Percentiles rank a stretch among this genome's conserved stretches.
Evolutionary conservation across 2,888 invertebrate genomes (phyloP).

Genomic region (Acleris holmiana): DNA sequence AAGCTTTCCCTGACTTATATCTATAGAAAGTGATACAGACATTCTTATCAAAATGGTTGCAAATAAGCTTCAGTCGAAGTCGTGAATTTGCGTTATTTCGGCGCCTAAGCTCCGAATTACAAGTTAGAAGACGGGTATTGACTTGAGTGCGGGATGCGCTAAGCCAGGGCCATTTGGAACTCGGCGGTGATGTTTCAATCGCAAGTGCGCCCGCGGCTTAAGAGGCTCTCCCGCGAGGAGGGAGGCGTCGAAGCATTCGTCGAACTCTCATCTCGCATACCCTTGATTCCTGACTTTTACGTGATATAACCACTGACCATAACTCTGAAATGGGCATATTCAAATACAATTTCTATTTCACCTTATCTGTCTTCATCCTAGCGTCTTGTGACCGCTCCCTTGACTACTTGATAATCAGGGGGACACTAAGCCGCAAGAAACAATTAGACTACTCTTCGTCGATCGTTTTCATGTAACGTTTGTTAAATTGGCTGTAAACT

Average conservation of each 20-base stretch:
- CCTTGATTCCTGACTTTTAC: slow-evolving; percentile 42
- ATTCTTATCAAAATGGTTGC: slow-evolving; percentile 7
- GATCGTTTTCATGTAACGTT: slow-evolving; percentile 52
- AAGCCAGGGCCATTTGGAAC: slow-evolving; percentile 74
- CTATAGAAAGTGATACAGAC: background rate
- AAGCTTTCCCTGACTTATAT: slow-evolving; percentile 22
- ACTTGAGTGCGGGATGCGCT: slow-evolving; percentile 73
- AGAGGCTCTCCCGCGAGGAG: slow-evolving; percentile 59
- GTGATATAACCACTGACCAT: too few species aligned
- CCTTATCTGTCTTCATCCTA: background rate
- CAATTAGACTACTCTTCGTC: slow-evolving; percentile 33
- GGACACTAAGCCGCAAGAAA: slow-evolving; percentile 8
- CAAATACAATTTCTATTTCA: background rate
- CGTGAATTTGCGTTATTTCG: slow-evolving; percentile 79
- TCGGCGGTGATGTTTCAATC: slow-evolving; percentile 73
- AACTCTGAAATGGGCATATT: too few species aligned
- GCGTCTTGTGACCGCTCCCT: background rate
- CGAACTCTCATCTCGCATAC: slow-evolving; percentile 74
- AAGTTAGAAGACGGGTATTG: slow-evolving; percentile 76
- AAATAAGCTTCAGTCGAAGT: slow-evolving; percentile 56
- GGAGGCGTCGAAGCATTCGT: slow-evolving; percentile 70
- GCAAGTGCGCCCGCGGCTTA: slow-evolving; percentile 74
- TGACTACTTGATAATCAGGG: slow-evolving; percentile 1
- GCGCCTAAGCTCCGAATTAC: slow-evolving; percentile 76
- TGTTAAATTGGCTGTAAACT: slow-evolving; percentile 61